Evolutionary conservation across 2,888 invertebrate genomes (phyloP).

Genomic region (Chorisops tibialis): DNA sequence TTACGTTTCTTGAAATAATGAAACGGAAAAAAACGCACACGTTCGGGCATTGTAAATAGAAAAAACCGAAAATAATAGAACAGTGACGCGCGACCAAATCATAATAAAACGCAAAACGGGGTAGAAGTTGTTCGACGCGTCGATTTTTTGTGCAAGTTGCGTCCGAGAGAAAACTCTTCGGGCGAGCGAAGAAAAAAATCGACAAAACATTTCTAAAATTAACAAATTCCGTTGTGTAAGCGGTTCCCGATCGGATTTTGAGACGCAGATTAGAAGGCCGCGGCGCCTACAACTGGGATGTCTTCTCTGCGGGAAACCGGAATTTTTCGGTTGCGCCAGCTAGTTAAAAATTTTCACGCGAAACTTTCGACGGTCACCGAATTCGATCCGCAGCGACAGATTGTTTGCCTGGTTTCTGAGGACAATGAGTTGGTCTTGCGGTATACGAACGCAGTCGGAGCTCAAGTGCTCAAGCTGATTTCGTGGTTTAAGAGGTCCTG

Average conservation of each 20-base stretch:
- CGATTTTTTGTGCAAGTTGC: no score
- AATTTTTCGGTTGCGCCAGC: constrained; percentile 48
- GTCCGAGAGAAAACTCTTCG: neutral
- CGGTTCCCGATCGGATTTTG: neutral
- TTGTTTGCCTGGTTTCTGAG: constrained; percentile 49
- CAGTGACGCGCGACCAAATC: no score
- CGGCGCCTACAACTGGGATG: constrained; percentile 25
- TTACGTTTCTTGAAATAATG: constrained; percentile 3
- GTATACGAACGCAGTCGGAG: constrained; percentile 44
- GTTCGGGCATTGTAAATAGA: neutral
- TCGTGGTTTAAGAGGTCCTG: constrained; percentile 49
- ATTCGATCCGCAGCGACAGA: constrained; percentile 46
- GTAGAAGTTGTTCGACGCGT: no score
- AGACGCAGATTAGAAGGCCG: neutral
- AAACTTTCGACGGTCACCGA: constrained; percentile 49
- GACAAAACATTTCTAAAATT: neutral
- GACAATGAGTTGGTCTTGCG: constrained; percentile 51
- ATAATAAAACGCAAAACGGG: no score
- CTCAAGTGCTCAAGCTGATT: constrained; percentile 48
- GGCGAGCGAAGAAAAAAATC: neutral
- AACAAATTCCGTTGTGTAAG: neutral
- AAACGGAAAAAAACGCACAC: constrained; percentile 9
- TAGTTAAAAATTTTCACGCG: constrained; percentile 49
- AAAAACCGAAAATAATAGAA: no score
- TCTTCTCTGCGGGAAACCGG: constrained; percentile 39